These are phyloP conservation scores for Arrhamphus sclerolepis DNA, from an alignment of 2,797 vertebrate species.

Conservation along the genomic window DNA sequence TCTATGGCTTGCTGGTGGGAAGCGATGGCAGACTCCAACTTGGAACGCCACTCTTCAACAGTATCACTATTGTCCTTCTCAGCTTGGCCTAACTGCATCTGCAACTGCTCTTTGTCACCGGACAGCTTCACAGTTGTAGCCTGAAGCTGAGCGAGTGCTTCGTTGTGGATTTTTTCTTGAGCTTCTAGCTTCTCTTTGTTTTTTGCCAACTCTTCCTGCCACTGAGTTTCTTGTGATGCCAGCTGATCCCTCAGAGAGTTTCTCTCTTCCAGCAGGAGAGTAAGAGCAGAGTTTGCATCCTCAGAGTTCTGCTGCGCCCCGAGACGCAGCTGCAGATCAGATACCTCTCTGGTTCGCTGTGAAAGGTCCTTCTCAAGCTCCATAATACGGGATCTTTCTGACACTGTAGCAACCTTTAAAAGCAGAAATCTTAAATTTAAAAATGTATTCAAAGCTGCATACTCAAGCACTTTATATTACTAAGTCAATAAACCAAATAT, in stretches of 20 bases:
- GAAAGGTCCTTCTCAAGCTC: slow-evolving; percentile 92
- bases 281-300: slow-evolving; percentile 72
- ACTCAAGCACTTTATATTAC: slow-evolving; percentile 8
- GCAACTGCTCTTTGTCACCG: slow-evolving; percentile 88
- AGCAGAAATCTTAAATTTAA: slow-evolving; percentile 59
- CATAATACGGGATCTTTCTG: slow-evolving; percentile 97
- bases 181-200: slow-evolving; percentile 82
- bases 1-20: slow-evolving; percentile 92
- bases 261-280: slow-evolving; percentile 89
- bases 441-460: slow-evolving; percentile 21
- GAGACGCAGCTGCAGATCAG: slow-evolving; percentile 87
- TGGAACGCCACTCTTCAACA: slow-evolving; percentile 87
- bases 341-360: slow-evolving; percentile 86
- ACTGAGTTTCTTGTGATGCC: slow-evolving; percentile 76
- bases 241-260: slow-evolving; percentile 87
- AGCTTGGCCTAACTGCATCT: slow-evolving; percentile 83
- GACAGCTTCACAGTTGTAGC: slow-evolving; percentile 81
- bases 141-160: slow-evolving; percentile 83
- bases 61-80: slow-evolving; percentile 87
- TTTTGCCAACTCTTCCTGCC: slow-evolving; percentile 78
- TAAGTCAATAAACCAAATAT: neutral
- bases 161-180: slow-evolving; percentile 81
- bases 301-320: slow-evolving; percentile 81
- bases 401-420: slow-evolving; percentile 94
- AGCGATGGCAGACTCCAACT: slow-evolving; percentile 84